Conservation (phyloP, 53 echinoderm and acorn worm species). For the Temnopleurus reevesii region DNA sequence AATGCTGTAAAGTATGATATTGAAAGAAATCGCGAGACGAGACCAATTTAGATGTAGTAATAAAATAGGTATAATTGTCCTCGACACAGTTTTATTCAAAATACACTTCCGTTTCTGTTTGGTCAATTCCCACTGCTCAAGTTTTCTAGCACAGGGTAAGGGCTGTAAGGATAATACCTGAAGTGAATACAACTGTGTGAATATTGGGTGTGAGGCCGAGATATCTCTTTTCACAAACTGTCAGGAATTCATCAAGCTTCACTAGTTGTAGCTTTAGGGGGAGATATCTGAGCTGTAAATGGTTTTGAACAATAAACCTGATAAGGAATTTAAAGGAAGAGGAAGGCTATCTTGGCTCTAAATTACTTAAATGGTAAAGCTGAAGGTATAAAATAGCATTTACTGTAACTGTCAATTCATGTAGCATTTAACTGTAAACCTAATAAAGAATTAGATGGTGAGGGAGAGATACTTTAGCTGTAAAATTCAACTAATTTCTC, state of each 20-base stretch:
- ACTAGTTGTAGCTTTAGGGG: constrained; percentile 23
- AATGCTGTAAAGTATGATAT: neutral
- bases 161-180: neutral
- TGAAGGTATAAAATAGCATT: too few species aligned
- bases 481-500: too few species aligned
- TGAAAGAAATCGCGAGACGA: neutral
- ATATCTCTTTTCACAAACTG: constrained; percentile 33
- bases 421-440: too few species aligned
- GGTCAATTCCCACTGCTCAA: neutral
- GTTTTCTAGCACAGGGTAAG: too few species aligned
- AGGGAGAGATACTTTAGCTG: too few species aligned
- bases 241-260: constrained; percentile 26
- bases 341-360: too few species aligned
- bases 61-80: neutral
- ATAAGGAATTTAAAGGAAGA: neutral
- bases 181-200: neutral
- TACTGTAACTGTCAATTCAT: too few species aligned
- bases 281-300: constrained; percentile 22
- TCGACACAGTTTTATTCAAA: neutral
- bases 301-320: neutral
- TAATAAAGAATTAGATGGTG: too few species aligned
- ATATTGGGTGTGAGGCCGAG: constrained; percentile 25
- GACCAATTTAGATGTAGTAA: neutral
- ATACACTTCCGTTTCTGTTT: neutral
- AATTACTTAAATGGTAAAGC: too few species aligned